phyloP scores from a whole-genome alignment of 2,113 vertebrate genomes.

The Sterrhoptilus dennistouni region DNA sequence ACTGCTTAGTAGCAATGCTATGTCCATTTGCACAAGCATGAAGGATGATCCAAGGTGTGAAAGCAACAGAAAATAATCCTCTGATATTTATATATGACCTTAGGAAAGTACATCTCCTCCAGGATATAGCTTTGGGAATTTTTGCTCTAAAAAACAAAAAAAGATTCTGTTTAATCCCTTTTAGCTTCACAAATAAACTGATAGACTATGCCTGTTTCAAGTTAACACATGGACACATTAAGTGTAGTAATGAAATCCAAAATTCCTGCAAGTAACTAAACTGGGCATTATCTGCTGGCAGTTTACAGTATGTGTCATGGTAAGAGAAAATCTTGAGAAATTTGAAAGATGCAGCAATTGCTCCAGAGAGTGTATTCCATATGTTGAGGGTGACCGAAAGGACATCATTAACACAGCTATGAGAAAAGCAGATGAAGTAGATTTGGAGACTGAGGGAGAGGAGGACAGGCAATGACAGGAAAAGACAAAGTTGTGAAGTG shows the following conservation, averaged over 20 bases:
- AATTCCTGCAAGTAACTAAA: neutral
- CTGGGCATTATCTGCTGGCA: neutral
- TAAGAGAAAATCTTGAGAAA: conserved; percentile 16
- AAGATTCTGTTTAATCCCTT: neutral
- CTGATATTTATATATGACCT: conserved; percentile 14
- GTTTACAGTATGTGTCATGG: neutral
- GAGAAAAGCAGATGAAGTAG: conserved; percentile 13
- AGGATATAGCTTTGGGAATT: neutral
- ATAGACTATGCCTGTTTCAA: neutral
- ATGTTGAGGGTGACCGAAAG: conserved; percentile 8
- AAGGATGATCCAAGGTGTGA: conserved; percentile 38
- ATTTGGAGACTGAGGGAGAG: neutral
- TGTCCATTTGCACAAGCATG: conserved; percentile 41
- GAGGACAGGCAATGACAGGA: neutral
- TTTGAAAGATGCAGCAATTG: neutral
- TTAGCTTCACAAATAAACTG: neutral
- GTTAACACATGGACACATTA: neutral
- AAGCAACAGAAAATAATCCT: conserved; percentile 10
- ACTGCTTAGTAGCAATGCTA: conserved; percentile 51
- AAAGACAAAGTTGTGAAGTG: neutral
- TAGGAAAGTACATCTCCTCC: neutral
- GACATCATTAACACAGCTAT: neutral
- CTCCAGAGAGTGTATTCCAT: neutral
- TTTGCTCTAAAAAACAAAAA: neutral
- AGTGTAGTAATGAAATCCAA: neutral